Base-by-base conservation (phyloP, 2,797 vertebrate species). In the Petrocephalus sullivani region DNA sequence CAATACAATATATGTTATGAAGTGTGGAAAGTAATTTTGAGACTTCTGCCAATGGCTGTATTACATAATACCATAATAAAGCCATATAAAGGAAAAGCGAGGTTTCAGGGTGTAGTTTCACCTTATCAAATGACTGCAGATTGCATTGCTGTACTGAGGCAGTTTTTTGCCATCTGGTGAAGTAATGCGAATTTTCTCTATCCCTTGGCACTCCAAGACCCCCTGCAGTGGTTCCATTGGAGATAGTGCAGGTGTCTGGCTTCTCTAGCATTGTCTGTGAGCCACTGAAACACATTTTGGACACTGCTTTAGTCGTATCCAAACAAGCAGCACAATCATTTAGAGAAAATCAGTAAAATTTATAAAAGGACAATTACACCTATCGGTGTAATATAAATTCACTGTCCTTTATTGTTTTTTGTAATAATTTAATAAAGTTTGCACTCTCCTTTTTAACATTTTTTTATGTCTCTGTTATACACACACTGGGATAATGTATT, bases 131-230 rank as follows among this genome's bases (percentile, higher is more conserved):
- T 89, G 91, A 91, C 89, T 92, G 92, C 94, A 95, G 95, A 95
- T 95, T 94, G 94, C 92, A 92, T 91, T 90, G 88, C 90, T 90
- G 90, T 92, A 92, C 92, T 94, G 89, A 93, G 93, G 91, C 93
- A 91, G 90, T 92, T 90, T 90, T 90, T 86, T 92, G 90, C 94
- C 94, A 95, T 95, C 95, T 95, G 95, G 89, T 87, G 90, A 89
- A 92, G 90, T 92, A 91, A 88, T 89, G 91, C 91, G 91, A 93
- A 60, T 87, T 81, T 82, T 64, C 85, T 75, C 88, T 51, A 37
- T 89, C 85, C 85, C 85, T n/a, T 89, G 56, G 85, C 67, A 56
- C 8, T 82, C 28, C 37, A n/a, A 60, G 64, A 81, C 71, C 88
- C 86, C 85, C 88, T 71, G 28, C 51, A 37, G 56, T 46, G 87